Base-by-base conservation (phyloP, 2,797 vertebrate genomes). In the Molossus molossus region DNA sequence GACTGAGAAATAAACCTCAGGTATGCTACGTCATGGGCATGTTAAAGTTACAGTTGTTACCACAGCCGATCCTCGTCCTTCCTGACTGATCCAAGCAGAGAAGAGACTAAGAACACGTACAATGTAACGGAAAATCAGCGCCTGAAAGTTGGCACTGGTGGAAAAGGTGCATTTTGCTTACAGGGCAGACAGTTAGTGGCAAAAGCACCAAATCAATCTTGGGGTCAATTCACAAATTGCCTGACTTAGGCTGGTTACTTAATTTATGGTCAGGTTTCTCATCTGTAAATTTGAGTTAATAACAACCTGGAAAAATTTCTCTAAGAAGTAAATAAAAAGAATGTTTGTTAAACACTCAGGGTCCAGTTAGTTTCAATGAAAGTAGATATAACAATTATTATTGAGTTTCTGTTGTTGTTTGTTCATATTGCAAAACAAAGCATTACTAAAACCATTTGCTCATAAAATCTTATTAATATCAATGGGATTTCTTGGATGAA, bases 121-220 rank as follows among this genome's bases (percentile, higher is more conserved):
- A 11, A 0, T 8, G 25, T n/a, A 77, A 73, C 40, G 4, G 40
- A 45, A 45, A 45, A 45, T 45, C 40, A 45, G 40, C 6, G 3
- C 40, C 40, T 45, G 40, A 45, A 45, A 6, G 40, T 45, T 25
- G 86, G 57, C 48, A 48, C 27, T 21, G n/a, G 27, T 50, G 91
- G 29, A 37, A 90, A 91, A 70, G 58, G n/a, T 37, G 23, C 50
- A 20, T 25, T 33, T 72, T 53, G 14, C 18, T 84, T 25, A 21
- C 1, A 92, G 69, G 48, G 57, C 72, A 85, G 37, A 75, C 12
- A 79, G 6, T 5, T 37, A 82, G 57, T 48, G 25, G 14, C 27
- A 86, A 96, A 92, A 62, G 3, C n/a, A 86, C 12, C 11, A 45
- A 95, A 76, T 89, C 75, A 91, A 5, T 25, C 50, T 72, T 60